These are phyloP conservation scores for Odontocerum albicorne DNA, from an alignment of 2,888 invertebrate species.

Conservation along the genomic window DNA sequence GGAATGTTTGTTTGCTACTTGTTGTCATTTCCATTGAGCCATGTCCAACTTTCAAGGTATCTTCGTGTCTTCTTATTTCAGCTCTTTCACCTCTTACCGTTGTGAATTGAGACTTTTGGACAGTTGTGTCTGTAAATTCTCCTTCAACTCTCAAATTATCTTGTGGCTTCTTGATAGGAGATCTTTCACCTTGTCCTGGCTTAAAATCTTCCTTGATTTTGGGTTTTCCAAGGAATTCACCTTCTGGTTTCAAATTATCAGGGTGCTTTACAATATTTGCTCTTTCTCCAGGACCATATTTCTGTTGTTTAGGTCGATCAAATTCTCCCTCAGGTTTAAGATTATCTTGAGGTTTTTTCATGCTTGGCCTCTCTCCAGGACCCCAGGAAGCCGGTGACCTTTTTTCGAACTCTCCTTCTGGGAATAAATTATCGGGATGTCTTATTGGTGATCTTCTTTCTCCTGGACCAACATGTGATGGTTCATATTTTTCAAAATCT, in stretches of 20 bases:
- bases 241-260: conserved; percentile 53
- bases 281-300: conserved; percentile 50
- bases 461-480: conserved; percentile 48
- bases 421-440: conserved; percentile 47
- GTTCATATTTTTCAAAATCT: conserved; percentile 52
- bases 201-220: conserved; percentile 45
- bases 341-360: conserved; percentile 47
- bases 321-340: conserved; percentile 41
- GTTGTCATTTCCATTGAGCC: conserved; percentile 58
- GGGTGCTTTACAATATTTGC: conserved; percentile 50
- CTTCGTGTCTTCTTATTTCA: conserved; percentile 59
- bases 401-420: conserved; percentile 51
- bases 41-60: conserved; percentile 62
- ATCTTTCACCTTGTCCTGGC: conserved; percentile 52
- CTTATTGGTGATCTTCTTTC: conserved; percentile 49
- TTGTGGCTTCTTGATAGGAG: conserved; percentile 45
- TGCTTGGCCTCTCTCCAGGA: conserved; percentile 48
- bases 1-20: conserved; percentile 56
- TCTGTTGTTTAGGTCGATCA: conserved; percentile 47
- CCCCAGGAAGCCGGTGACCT: conserved; percentile 45
- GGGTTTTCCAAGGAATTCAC: conserved; percentile 48
- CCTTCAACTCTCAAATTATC: conserved; percentile 58
- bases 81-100: conserved; percentile 55
- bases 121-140: conserved; percentile 58
- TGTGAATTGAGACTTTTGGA: conserved; percentile 57